Evolutionary conservation across 1,140 invertebrate species (phyloP).

Genomic region (Trichoplusia ni): DNA sequence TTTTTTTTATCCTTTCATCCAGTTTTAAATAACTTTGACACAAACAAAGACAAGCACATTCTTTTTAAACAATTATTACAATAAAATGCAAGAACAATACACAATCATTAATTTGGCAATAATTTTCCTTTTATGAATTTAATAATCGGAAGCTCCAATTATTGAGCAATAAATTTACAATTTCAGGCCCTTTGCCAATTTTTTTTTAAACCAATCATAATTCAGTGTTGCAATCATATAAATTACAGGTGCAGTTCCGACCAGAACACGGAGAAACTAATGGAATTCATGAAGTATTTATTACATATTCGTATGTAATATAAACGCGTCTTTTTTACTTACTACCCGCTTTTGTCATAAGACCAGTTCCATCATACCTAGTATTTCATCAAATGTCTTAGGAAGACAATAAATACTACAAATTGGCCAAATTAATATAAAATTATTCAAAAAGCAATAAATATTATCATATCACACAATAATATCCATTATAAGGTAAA

Average conservation of each 20-base stretch:
- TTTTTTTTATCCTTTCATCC: constrained; percentile 9
- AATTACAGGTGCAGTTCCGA: constrained; percentile 2
- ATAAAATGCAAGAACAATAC: constrained; percentile 27
- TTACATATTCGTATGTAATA: neutral
- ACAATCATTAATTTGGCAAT: constrained; percentile 52
- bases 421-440: constrained; percentile 30
- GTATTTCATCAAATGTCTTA: constrained; percentile 26
- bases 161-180: constrained; percentile 60
- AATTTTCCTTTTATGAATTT: constrained; percentile 37
- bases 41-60: constrained; percentile 26
- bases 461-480: constrained; percentile 43
- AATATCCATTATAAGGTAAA: constrained; percentile 30
- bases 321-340: constrained; percentile 7
- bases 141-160: constrained; percentile 61
- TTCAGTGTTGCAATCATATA: neutral
- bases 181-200: constrained; percentile 38
- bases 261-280: neutral
- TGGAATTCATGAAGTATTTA: neutral
- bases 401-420: constrained; percentile 33
- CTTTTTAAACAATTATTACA: constrained; percentile 5
- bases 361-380: neutral
- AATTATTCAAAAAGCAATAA: constrained; percentile 40
- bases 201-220: neutral
- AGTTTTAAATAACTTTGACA: constrained; percentile 19
- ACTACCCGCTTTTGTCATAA: constrained; percentile 16